phyloP scores from a whole-genome alignment of 2,888 invertebrate genomes.

The Uropetala carovei region DNA sequence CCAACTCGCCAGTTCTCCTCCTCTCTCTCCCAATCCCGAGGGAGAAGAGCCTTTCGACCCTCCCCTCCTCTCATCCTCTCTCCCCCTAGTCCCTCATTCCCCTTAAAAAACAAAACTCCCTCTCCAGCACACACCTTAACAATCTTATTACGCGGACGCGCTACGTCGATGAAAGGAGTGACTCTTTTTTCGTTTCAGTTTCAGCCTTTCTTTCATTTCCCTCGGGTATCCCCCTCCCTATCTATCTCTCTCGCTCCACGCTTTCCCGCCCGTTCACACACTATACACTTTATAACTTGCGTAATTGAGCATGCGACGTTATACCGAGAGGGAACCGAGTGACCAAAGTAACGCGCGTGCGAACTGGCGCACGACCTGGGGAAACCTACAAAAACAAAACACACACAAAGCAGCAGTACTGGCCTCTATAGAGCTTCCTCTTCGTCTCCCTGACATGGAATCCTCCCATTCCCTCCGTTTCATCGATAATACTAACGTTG shows the following conservation, averaged over 20 bases:
- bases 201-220: not conserved
- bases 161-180: not conserved
- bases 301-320: not conserved
- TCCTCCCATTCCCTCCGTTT: not conserved
- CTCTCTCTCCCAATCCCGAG: too few species aligned
- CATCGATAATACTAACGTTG: not conserved
- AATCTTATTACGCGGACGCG: constrained; percentile 1
- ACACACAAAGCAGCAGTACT: not conserved
- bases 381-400: not conserved
- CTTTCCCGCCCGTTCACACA: not conserved
- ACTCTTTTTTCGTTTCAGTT: not conserved
- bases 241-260: not conserved
- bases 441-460: not conserved
- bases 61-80: too few species aligned
- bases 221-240: not conserved
- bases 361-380: not conserved
- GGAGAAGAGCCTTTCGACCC: too few species aligned
- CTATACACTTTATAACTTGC: not conserved
- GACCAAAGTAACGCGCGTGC: not conserved
- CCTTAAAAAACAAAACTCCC: too few species aligned
- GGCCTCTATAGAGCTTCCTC: not conserved
- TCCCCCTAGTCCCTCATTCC: too few species aligned
- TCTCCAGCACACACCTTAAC: not conserved
- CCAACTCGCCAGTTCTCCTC: too few species aligned
- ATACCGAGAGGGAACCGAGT: not conserved